These are phyloP conservation scores for Ctenomys sociabilis DNA, from an alignment of 2,113 vertebrate genomes.

Conservation along the genomic window DNA sequence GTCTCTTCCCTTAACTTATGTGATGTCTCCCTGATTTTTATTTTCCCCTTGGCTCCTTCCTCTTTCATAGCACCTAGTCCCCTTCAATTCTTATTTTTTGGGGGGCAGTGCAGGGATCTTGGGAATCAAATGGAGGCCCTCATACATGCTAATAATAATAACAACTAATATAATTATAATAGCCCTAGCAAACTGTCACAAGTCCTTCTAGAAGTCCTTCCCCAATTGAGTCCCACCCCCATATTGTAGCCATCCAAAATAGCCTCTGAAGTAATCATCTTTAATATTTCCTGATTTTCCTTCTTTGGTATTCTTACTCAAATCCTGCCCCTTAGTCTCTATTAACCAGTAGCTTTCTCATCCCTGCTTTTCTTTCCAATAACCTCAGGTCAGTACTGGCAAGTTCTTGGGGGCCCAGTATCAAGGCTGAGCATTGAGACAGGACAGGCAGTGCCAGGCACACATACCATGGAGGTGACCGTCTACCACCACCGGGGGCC, in stretches of 20 bases:
- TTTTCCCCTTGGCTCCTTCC: neutral
- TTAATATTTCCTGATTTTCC: neutral
- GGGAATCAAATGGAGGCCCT: neutral
- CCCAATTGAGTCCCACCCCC: neutral
- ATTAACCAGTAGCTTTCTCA: neutral
- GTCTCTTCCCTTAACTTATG: neutral
- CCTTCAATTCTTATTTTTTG: neutral
- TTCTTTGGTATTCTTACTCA: neutral
- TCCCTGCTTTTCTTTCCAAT: conserved; percentile 31
- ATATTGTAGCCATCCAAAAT: neutral
- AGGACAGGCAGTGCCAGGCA: conserved; percentile 88
- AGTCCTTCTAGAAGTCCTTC: neutral
- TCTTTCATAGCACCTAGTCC: neutral
- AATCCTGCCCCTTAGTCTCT: neutral
- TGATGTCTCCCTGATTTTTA: neutral
- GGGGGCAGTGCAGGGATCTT: neutral
- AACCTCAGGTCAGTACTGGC: conserved; percentile 92
- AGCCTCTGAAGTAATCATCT: neutral
- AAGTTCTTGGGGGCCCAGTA: conserved; percentile 92
- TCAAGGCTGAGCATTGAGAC: conserved; percentile 91
- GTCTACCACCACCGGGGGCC: conserved; percentile 92
- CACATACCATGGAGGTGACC: conserved; percentile 94
- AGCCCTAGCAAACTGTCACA: neutral
- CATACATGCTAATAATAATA: neutral
- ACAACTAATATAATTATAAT: neutral